Conservation (phyloP, 2,888 invertebrate species). For the Ryuthela nishihirai region DNA sequence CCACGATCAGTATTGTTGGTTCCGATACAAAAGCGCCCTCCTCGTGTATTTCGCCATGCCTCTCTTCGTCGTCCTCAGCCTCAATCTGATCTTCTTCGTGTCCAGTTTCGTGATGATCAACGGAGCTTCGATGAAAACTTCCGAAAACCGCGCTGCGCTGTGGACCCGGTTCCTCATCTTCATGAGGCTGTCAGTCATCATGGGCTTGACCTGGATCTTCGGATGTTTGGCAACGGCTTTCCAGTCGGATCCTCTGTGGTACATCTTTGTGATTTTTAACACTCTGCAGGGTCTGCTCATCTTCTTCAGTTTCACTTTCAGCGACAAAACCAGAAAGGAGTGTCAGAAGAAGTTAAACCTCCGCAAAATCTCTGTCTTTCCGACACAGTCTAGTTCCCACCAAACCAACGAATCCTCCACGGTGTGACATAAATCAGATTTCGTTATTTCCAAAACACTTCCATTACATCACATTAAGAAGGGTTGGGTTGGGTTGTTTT, state of each 20-base stretch:
- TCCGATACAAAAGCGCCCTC: slow-evolving; percentile 54
- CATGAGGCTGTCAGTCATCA: slow-evolving; percentile 53
- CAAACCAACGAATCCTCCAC: no score
- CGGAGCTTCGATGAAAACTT: slow-evolving; percentile 5
- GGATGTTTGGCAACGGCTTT: slow-evolving; percentile 53
- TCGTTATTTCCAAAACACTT: no score
- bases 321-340: slow-evolving; percentile 48
- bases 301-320: slow-evolving; percentile 55
- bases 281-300: slow-evolving; percentile 56
- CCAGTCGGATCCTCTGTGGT: slow-evolving; percentile 51
- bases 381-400: neutral
- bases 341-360: neutral
- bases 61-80: slow-evolving; percentile 50
- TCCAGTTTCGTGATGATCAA: slow-evolving; percentile 51
- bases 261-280: slow-evolving; percentile 53
- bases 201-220: slow-evolving; percentile 55
- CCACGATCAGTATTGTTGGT: slow-evolving; percentile 55
- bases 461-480: no score
- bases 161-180: slow-evolving; percentile 45
- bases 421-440: no score
- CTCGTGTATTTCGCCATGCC: slow-evolving; percentile 56
- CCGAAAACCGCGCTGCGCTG: slow-evolving; percentile 1
- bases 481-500: no score
- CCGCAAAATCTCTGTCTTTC: slow-evolving; percentile 12
- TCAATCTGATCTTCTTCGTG: slow-evolving; percentile 53